Base-by-base conservation (phyloP, 2,888 invertebrate genomes). In the Coenonympha glycerion region DNA sequence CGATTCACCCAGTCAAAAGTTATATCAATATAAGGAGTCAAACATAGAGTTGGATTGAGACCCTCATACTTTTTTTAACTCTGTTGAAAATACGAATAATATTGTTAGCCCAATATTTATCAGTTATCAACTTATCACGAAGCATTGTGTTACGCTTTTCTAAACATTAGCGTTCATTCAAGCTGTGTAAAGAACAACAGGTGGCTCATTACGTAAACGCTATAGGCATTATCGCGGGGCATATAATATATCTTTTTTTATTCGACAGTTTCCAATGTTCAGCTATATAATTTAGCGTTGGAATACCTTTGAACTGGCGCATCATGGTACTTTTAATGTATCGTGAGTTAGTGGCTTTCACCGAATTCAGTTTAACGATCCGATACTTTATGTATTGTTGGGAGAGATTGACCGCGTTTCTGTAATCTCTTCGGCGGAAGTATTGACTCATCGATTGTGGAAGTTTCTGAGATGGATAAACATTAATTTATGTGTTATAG, bases 261-360 rank as follows among this genome's bases (percentile, higher is more conserved):
- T 24, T 15, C 8, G 39, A 4, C 15, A 39, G 22, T 39, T 16
- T 9, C 22, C 15, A 22, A 39, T 24, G 15, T 30, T 3, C 30
- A 6, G 30, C 30, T 30, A 30, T 30, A 30, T 30, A 2, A 39
- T 39, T 39, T 24, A 39, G 39, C 24, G 24, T 39, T 16, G 15
- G 15, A 22, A 24, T 39, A 39, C 22, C 47, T 52, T 52, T 52
- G 52, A 52, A 52, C 52, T 47, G 51, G 34, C 47, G 24, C 15
- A 18, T 30, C 15, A 1, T 11, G 11, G 21, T 34, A 41, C 34
- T 22, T 16, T 45, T 45, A 45, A 33, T 46, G 50, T 37, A 24
- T 46, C 46, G 28, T 39, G 45, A n/a, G 44, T 18, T 46, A 51
- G 46, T 34, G 47, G 26, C 46, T 46, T 46, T 51, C 50, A 46